Base-by-base conservation (phyloP, 2,888 invertebrate genomes). In the Agrotis exclamationis region DNA sequence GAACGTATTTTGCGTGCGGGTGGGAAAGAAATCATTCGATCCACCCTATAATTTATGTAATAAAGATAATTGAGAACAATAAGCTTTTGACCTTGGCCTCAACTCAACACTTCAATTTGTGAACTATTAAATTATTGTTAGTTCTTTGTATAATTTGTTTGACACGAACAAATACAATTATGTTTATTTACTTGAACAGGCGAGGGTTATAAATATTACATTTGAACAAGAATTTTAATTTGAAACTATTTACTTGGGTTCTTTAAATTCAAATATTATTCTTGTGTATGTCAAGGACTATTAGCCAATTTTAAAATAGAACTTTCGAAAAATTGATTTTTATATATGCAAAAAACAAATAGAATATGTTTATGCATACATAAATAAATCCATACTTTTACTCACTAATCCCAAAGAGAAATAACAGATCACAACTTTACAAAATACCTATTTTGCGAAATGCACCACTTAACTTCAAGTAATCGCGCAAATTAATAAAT, bases 1-100 rank as follows among this genome's bases (percentile, higher is more conserved):
- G n/a, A n/a, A n/a, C n/a, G n/a, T n/a, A n/a, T n/a, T n/a, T n/a
- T n/a, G n/a, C n/a, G n/a, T n/a, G n/a, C n/a, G n/a, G n/a, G n/a
- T n/a, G n/a, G n/a, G n/a, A n/a, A n/a, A n/a, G n/a, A n/a, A n/a
- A n/a, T n/a, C n/a, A n/a, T n/a, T n/a, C n/a, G n/a, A n/a, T n/a
- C n/a, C n/a, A n/a, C n/a, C n/a, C n/a, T n/a, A n/a, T n/a, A n/a
- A n/a, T n/a, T n/a, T n/a, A 33, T 33, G 33, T 7, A 33, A 33
- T 33, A 33, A 33, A 33, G 33, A 33, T 56, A n/a, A 33, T 74
- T 58, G 48, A 24, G 45, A 66, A 76, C 53, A 69, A 76, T 77
- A 56, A 66, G 53, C 13, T 57, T 63, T 57, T 51, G 45, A 57
- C 79, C 71, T 77, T 71, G 82, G 45, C 63, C 66, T 57, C 63